A percentile compares a stretch with the other conserved stretches of the same genome.
phyloP scores from a whole-genome alignment of 2,888 invertebrate genomes.

The Acanthosepion lycidas region DNA sequence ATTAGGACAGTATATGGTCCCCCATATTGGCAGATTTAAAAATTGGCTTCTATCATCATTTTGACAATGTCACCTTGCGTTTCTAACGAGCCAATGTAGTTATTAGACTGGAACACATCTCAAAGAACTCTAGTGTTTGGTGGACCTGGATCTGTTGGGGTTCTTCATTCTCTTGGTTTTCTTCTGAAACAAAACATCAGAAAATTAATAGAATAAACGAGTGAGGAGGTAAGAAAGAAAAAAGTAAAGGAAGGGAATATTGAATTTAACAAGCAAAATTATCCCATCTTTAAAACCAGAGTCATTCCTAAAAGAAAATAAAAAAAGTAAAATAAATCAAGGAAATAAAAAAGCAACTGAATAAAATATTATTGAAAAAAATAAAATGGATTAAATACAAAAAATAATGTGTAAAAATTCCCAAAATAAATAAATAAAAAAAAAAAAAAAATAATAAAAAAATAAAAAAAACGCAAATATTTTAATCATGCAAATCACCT shows the following conservation, averaged over 20 bases:
- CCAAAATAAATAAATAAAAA: too few relatives aligned
- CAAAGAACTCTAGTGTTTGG: slow-evolving; percentile 99
- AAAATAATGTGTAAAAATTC: too few relatives aligned
- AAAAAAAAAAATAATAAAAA: too few relatives aligned
- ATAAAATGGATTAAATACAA: too few relatives aligned
- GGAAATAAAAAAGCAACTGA: too few relatives aligned
- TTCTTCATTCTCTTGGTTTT: slow-evolving; percentile 68
- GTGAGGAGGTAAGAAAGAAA: background rate
- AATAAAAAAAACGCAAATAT: too few relatives aligned
- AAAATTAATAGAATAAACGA: background rate
- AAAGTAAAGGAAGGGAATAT: background rate
- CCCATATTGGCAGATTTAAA: background rate
- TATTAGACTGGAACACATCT: slow-evolving; percentile 99
- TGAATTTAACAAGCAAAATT: background rate
- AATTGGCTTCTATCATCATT: background rate
- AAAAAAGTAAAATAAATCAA: background rate
- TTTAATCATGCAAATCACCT: too few relatives aligned
- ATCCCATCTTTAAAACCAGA: background rate
- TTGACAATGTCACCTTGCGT: background rate
- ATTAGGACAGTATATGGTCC: background rate
- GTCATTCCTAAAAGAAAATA: background rate
- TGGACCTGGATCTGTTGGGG: slow-evolving; percentile 78
- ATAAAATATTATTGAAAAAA: too few relatives aligned
- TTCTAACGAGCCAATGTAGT: slow-evolving; percentile 92
- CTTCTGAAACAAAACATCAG: slow-evolving; percentile 55